Conservation (phyloP, 2,888 invertebrate species). For the Zhuqinia jingwanae region DNA sequence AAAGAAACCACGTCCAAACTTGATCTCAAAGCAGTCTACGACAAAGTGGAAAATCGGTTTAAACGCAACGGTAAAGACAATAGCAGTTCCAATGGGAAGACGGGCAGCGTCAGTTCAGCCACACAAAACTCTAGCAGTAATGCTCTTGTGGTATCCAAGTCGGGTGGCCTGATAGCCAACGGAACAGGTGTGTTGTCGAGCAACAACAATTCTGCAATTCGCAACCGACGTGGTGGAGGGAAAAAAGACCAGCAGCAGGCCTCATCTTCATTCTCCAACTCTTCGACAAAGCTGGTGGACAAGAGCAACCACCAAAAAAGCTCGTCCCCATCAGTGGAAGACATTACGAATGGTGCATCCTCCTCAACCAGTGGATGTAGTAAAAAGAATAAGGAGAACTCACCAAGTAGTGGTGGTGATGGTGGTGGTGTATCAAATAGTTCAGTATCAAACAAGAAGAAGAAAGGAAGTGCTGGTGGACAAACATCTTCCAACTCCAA, state of each 20-base stretch:
- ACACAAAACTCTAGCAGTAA: constrained; percentile 26
- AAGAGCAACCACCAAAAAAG: constrained; percentile 62
- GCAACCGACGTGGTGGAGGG: constrained; percentile 49
- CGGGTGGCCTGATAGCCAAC: constrained; percentile 21
- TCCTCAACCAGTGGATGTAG: constrained; percentile 48
- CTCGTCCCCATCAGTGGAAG: constrained; percentile 63
- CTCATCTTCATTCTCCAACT: neutral
- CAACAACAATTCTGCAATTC: constrained; percentile 56
- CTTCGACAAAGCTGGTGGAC: constrained; percentile 54
- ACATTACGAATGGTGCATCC: constrained; percentile 26
- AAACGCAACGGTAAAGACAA: constrained; percentile 70
- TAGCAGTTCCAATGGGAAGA: constrained; percentile 11
- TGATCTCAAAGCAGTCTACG: constrained; percentile 79
- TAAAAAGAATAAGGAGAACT: constrained; percentile 69
- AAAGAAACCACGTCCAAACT: constrained; percentile 76
- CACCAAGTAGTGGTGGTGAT: constrained; percentile 41
- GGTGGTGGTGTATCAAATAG: neutral
- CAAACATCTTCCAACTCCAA: constrained; percentile 50
- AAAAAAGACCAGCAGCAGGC: constrained; percentile 35
- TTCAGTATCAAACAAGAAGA: constrained; percentile 30
- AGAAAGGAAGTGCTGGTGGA: constrained; percentile 67
- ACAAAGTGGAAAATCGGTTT: constrained; percentile 79
- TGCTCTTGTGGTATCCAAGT: constrained; percentile 18
- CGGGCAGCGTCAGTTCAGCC: neutral
- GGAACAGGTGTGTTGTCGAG: constrained; percentile 44